These are phyloP conservation scores for Selene dorsalis DNA, from an alignment of 2,797 vertebrate genomes.

Conservation along the genomic window DNA sequence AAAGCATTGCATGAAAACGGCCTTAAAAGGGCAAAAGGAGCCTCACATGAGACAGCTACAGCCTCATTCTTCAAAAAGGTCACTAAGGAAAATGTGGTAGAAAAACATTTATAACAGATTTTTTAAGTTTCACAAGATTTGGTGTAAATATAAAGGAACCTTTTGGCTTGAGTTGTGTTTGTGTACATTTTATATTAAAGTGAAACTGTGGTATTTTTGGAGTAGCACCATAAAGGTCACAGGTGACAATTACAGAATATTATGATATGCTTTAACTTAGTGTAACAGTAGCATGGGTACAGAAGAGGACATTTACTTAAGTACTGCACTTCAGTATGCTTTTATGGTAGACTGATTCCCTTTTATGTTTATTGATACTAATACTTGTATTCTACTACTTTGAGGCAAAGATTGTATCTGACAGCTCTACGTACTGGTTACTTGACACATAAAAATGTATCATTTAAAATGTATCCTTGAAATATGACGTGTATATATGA, in stretches of 20 bases:
- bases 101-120: background rate
- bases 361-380: background rate
- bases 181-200: background rate
- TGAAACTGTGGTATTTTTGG: background rate
- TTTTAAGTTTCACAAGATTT: background rate
- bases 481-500: background rate
- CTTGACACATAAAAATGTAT: background rate
- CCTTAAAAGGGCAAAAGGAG: constrained; percentile 45
- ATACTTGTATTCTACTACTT: background rate
- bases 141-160: background rate
- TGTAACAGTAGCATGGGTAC: background rate
- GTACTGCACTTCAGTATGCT: background rate
- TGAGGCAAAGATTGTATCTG: background rate
- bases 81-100: background rate
- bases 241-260: background rate
- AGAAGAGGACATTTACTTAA: background rate
- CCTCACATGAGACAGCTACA: background rate
- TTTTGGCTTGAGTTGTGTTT: background rate
- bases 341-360: background rate
- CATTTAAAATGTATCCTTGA: background rate
- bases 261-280: background rate
- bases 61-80: constrained; percentile 14
- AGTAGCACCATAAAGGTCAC: background rate
- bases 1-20: background rate
- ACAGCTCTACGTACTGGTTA: background rate